Evolutionary conservation across 1,140 invertebrate species (phyloP), one percentile per base, ranked within the genome.

Genomic region (Lerema accius): DNA sequence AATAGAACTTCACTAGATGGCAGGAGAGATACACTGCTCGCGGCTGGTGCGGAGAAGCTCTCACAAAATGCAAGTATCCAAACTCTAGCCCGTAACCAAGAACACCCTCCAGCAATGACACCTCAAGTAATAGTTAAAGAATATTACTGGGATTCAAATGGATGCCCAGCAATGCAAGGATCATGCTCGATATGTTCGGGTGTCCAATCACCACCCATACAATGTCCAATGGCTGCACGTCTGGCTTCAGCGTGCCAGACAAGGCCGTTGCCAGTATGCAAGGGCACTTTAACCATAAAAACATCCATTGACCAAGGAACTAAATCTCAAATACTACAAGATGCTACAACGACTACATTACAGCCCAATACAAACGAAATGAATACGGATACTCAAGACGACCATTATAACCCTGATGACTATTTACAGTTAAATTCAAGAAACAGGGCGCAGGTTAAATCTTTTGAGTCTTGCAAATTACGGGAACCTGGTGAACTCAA

Each of bases 41-140:
- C n/a, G n/a, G n/a, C n/a, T n/a, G n/a, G n/a, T n/a, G n/a, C n/a
- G n/a, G n/a, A n/a, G n/a, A n/a, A n/a, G n/a, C n/a, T 59, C 6
- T 59, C 56, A 0, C 43, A 59, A 13, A 59, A 59, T 19, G 43
- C 56, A 23, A 59, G 56, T n/a, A 39, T 59, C n/a, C 56, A 48
- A 59, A 59, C 56, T 0, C 37, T 59, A 17, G 16, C 19, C 13
- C 28, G 43, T 15, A 43, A 59, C 11, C 11, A 9, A 59, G 43
- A 46, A 48, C 42, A 19, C 16, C 32, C 28, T 0, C 10, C 5
- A 19, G 15, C 56, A 35, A 39, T 61, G 0, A 61, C 64, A 14
- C 64, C 64, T 32, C 56, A 66, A 49, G 64, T 66, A 0, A 35
- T 66, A 7, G 23, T 66, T 32, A 66, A 66, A 19, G 64, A 66